Conservation (phyloP, 2,113 vertebrate genomes). For the Panthera uncia region DNA sequence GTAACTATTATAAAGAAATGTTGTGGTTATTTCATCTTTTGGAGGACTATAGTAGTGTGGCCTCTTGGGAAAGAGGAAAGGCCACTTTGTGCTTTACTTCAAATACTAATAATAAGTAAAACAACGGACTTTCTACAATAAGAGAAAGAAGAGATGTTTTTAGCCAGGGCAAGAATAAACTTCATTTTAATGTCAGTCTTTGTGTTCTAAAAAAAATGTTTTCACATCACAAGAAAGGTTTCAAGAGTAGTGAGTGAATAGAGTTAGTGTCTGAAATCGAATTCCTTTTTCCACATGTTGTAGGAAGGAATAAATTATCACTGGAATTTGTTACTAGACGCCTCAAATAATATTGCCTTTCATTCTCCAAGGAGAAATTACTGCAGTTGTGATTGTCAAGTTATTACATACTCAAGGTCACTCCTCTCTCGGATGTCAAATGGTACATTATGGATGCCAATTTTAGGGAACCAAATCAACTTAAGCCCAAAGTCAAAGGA, state of each 20-base stretch:
- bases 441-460: not conserved
- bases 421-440: not conserved
- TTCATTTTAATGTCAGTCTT: not conserved
- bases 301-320: not conserved
- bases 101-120: not conserved
- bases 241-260: not conserved
- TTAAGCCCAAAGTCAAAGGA: not conserved
- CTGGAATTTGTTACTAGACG: not conserved
- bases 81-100: not conserved
- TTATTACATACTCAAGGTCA: not conserved
- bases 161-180: not conserved
- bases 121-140: not conserved
- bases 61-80: not conserved
- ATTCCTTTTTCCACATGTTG: not conserved
- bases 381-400: not conserved
- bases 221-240: not conserved
- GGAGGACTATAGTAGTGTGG: not conserved
- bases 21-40: not conserved
- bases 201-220: not conserved
- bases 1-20: not conserved
- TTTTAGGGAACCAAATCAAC: not conserved
- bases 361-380: slow-evolving; percentile 5
- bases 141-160: not conserved
- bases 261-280: not conserved
- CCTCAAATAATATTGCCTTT: not conserved